Conservation (phyloP, 1,140 invertebrate species). For the Antheraea pernyi region DNA sequence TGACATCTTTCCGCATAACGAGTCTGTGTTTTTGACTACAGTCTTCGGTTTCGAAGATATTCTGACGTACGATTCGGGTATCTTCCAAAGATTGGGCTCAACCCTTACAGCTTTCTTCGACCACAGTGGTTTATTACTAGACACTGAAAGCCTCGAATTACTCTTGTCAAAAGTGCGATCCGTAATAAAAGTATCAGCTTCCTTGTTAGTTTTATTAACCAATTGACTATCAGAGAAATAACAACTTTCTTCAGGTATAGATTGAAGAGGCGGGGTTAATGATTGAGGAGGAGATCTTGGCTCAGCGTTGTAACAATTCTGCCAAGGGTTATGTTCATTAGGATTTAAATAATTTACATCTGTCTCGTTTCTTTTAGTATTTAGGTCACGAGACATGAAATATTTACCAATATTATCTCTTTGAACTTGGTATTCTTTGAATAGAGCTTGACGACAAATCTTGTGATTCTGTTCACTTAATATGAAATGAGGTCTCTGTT, state of each 20-base stretch:
- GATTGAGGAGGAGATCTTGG: slow-evolving; percentile 62
- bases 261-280: slow-evolving; percentile 63
- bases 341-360: slow-evolving; percentile 34
- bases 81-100: slow-evolving; percentile 63
- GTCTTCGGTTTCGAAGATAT: slow-evolving; percentile 44
- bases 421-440: slow-evolving; percentile 48
- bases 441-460: slow-evolving; percentile 59
- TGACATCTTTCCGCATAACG: slow-evolving; percentile 29
- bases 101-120: slow-evolving; percentile 59
- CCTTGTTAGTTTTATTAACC: slow-evolving; percentile 52
- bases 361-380: slow-evolving; percentile 23
- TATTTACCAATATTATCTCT: background rate
- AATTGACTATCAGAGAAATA: slow-evolving; percentile 51
- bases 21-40: slow-evolving; percentile 37
- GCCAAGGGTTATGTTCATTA: slow-evolving; percentile 54
- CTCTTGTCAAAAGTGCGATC: slow-evolving; percentile 42
- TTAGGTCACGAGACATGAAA: background rate
- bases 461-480: slow-evolving; percentile 46
- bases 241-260: slow-evolving; percentile 74
- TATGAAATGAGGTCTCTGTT: slow-evolving; percentile 33
- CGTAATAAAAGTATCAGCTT: slow-evolving; percentile 57
- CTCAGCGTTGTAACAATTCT: slow-evolving; percentile 45
- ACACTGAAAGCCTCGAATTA: background rate
- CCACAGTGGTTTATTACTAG: slow-evolving; percentile 46
- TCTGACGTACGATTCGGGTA: slow-evolving; percentile 43